Base-by-base conservation (phyloP, 2,888 invertebrate genomes). In the Cosmopolites sordidus region DNA sequence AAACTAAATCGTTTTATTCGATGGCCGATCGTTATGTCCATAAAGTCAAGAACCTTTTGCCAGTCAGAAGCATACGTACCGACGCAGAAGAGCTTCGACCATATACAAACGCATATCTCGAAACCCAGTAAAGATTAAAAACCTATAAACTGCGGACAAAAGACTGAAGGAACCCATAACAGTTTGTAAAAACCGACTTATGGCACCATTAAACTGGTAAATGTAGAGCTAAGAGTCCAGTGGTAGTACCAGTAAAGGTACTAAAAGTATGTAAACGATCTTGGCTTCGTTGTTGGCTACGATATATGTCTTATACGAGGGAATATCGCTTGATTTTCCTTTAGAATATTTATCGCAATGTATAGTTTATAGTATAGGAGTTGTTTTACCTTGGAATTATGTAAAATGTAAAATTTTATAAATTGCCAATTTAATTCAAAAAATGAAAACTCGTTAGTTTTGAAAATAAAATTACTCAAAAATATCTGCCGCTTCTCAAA, bases 141-240 rank as follows among this genome's bases (percentile, higher is more conserved):
- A 48, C 48, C 59, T 54, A 60, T 63, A 63, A 61, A 62, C 56
- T 56, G 58, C 56, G 49, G 56, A 57, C 60, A 59, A 62, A 61
- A 60, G 60, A 62, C 60, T 39, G 17, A 43, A 46, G 39, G 39
- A 46, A 50, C 58, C 60, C 51, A 60, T 63, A 56, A 60, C 54
- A 61, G 59, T 62, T 59, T 60, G 62, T 62, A 63, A 62, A 61
- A 63, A 62, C 60, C 60, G 59, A 63, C 51, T 52, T 62, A 64
- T 62, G 60, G 61, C 54, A 57, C 61, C 63, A 64, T 63, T 64
- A 64, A 43, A 58, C 62, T 54, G 56, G 60, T 61, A 58, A 63
- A 64, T 64, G 64, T 63, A 57, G 60, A 62, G 61, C 64, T 62
- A 59, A 54, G 58, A 60, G 45, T 43, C 38, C 45, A 45, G 40